Conservation (phyloP, 2,113 vertebrate genomes). For the Gobius niger region DNA sequence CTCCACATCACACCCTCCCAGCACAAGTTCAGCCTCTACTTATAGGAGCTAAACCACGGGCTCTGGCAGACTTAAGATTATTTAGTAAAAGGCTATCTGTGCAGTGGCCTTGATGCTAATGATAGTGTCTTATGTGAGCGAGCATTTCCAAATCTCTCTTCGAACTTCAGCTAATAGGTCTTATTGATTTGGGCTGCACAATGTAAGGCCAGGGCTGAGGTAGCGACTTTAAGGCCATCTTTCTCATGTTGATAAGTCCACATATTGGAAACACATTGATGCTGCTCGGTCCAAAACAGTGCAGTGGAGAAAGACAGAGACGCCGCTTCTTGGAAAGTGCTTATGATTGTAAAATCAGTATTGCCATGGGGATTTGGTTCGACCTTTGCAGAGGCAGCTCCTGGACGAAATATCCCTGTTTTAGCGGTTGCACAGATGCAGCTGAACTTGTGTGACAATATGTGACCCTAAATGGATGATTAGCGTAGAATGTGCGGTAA, state of each 20-base stretch:
- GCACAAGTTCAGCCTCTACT: not conserved
- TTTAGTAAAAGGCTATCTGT: not conserved
- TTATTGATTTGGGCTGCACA: constrained; percentile 16
- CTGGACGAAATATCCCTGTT: not conserved
- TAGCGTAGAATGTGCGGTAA: not conserved
- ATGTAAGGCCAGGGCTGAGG: not conserved
- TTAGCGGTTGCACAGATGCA: not conserved
- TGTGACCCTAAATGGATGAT: not conserved
- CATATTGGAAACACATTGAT: constrained; percentile 10
- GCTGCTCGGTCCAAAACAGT: not conserved
- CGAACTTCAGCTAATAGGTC: constrained; percentile 6
- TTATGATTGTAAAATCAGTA: constrained; percentile 13
- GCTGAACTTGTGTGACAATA: not conserved
- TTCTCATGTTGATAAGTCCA: constrained; percentile 9
- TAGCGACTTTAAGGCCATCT: not conserved
- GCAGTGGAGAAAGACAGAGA: constrained; percentile 1
- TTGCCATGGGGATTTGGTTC: constrained; percentile 4
- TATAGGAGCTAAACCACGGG: not conserved
- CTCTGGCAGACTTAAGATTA: not conserved
- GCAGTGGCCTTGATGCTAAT: constrained; percentile 2
- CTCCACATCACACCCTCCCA: not conserved
- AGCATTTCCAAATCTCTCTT: constrained; percentile 11
- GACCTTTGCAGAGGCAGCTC: not conserved
- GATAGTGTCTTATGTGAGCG: constrained; percentile 8
- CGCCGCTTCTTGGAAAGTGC: not conserved